Percentiles rank a stretch among this genome's conserved stretches.
Conservation (phyloP, 2,113 vertebrate species). For the Amblyopsis rosae region DNA sequence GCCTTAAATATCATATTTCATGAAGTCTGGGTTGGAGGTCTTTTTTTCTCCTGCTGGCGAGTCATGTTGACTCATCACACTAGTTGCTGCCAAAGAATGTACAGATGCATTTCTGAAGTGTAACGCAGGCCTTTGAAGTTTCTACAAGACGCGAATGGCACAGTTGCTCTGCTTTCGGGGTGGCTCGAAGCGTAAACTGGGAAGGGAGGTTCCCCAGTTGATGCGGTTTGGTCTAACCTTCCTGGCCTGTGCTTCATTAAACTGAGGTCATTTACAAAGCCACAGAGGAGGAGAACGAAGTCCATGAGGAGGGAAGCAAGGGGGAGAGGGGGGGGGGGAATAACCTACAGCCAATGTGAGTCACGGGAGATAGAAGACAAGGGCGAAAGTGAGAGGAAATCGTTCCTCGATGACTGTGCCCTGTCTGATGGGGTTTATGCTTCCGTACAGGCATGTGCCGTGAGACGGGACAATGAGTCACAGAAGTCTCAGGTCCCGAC, state of each 20-base stretch:
- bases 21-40: background rate
- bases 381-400: conserved; percentile 38
- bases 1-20: conserved; percentile 5
- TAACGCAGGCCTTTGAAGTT: conserved; percentile 18
- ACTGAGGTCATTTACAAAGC: conserved; percentile 65
- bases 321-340: conserved; percentile 40
- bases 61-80: conserved; percentile 9
- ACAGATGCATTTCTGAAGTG: conserved; percentile 12
- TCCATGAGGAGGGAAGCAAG: conserved; percentile 5
- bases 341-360: conserved; percentile 60
- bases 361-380: conserved; percentile 44
- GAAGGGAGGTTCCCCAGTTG: conserved; percentile 34
- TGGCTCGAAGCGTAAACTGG: conserved; percentile 25
- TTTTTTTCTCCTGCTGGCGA: background rate
- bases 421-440: no score
- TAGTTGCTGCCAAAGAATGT: conserved; percentile 17
- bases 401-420: conserved; percentile 53
- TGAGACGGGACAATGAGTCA: conserved; percentile 55
- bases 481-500: background rate
- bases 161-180: conserved; percentile 15
- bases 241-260: conserved; percentile 64
- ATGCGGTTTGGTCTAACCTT: conserved; percentile 36
- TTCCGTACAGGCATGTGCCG: background rate
- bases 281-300: conserved; percentile 27
- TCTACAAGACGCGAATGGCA: conserved; percentile 7